Evolutionary conservation across 2,888 invertebrate genomes (phyloP).

Genomic region (Napeogenes sylphis): DNA sequence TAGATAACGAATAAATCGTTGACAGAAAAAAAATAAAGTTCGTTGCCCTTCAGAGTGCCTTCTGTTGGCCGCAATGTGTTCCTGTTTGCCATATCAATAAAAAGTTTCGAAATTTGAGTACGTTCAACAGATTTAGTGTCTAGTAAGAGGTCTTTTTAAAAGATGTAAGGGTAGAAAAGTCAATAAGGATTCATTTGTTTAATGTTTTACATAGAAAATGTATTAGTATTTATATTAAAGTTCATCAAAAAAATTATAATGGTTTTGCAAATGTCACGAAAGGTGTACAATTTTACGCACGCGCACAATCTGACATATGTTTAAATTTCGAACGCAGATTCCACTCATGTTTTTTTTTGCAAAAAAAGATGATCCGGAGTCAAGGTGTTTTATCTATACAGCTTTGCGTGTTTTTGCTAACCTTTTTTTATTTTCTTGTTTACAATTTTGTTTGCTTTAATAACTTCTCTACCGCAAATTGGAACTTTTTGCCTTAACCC

Average conservation of each 20-base stretch:
- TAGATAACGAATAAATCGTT: constrained; percentile 33
- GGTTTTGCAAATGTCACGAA: constrained; percentile 59
- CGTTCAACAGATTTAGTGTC: constrained; percentile 31
- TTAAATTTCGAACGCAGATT: constrained; percentile 41
- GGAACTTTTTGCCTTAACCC: constrained; percentile 35
- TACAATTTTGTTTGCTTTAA: constrained; percentile 37
- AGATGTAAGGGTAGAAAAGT: background rate
- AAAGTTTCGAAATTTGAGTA: constrained; percentile 35
- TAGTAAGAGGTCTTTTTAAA: constrained; percentile 12
- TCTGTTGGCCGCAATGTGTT: constrained; percentile 43
- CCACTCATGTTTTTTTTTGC: constrained; percentile 42
- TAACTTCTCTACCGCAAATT: constrained; percentile 37
- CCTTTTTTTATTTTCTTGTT: constrained; percentile 35
- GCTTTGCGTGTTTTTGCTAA: constrained; percentile 39
- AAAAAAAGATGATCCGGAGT: constrained; percentile 43
- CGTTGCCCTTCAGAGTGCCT: constrained; percentile 47
- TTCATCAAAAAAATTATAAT: constrained; percentile 20
- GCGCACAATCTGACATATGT: constrained; percentile 54
- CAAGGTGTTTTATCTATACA: constrained; percentile 54
- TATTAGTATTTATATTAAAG: background rate
- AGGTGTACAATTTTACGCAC: constrained; percentile 61
- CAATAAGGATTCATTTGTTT: background rate
- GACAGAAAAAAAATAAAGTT: constrained; percentile 37
- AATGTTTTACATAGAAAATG: no score
- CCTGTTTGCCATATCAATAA: constrained; percentile 44